Base-by-base conservation (phyloP, 1,140 invertebrate species). In the Conus betulinus region DNA sequence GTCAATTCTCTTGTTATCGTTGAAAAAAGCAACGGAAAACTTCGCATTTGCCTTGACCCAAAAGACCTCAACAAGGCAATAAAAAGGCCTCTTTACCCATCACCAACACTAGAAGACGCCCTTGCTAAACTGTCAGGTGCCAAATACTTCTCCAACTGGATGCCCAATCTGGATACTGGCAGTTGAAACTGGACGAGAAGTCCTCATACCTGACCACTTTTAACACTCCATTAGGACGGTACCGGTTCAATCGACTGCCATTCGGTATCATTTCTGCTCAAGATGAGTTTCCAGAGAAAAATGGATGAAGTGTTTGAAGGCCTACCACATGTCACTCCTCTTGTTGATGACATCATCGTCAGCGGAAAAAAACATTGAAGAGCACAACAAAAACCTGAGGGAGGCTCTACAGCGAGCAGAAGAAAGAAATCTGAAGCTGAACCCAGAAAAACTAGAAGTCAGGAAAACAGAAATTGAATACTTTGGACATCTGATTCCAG, bases 311-410 rank as follows among this genome's bases (percentile, higher is more conserved):
- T 93, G 76, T 94, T 95, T 90, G 91, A 91, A 76, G 91, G 91
- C 57, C 87, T 95, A n/a, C 27, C 17, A 84, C 27, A 93, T 94
- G 20, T 91, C 89, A 53, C 88, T 92, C 5, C n/a, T n/a, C 94
- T 94, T 79, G 90, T 94, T 39, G 95, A 95, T 90, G 95, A 96
- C 88, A 92, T 95, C 23, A 83, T 94, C 17, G 88, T 96, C 6
- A 93, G 85, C 81, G 95, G 89, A n/a, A n/a, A n/a, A n/a, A 3
- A 90, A 79, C 88, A 76, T 79, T 87, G 90, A 88, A 71, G 91
- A 95, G 87, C 93, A 95, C 89, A 92, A 94, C n/a, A 55, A 88
- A 57, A 93, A 87, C 53, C 86, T 96, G 55, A 81, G 84, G 67
- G 87, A 91, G 82, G 92, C 96, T 7, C 89, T 96, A 67, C 88